Base-by-base conservation (phyloP, 2,888 invertebrate species). In the Fabriciana adippe region DNA sequence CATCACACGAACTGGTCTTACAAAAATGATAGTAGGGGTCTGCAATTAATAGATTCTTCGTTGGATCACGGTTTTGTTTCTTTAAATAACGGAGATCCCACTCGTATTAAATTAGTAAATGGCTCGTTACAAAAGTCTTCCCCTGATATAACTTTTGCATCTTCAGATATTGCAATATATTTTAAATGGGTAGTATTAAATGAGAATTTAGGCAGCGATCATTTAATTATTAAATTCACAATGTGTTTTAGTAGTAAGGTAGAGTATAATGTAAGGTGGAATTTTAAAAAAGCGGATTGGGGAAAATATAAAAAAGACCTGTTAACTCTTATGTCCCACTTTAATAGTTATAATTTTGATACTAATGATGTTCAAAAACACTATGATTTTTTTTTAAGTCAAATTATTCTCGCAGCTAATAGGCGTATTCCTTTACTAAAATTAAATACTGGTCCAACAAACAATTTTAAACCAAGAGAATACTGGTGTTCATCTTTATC, bases 31-130 rank as follows among this genome's bases (percentile, higher is more conserved):
- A 45, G 26, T 21, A 60, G 60, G 55, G 66, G 66, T 16, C 55
- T 6, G 26, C 41, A 66, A 55, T 26, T 66, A 16, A 61, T 60
- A 14, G 60, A 66, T 47, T 15, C 45, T 35, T 26, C 26, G 11
- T 11, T 61, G 14, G 48, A 60, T 26, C 14, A 57, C 45, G 50
- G 50, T 21, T 60, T 50, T 66, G 16, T 66, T 13, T 35, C 66
- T n/a, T 26, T 66, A 4, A 66, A 60, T 48, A 26, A 66, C 50
- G 66, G 66, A 21, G 16, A 15, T 26, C 15, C 53, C 6, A 66
- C 66, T n/a, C 35, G 60, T 8, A 18, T 50, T 31, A 60, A 55
- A 55, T 35, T 47, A 14, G 60, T 66, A 45, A 61, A 66, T 45
- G 48, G 50, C 21, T 6, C 13, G 11, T 18, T 66, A 55, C 55